Conservation (phyloP, 2,113 vertebrate genomes). For the Orthonyx spaldingii region DNA sequence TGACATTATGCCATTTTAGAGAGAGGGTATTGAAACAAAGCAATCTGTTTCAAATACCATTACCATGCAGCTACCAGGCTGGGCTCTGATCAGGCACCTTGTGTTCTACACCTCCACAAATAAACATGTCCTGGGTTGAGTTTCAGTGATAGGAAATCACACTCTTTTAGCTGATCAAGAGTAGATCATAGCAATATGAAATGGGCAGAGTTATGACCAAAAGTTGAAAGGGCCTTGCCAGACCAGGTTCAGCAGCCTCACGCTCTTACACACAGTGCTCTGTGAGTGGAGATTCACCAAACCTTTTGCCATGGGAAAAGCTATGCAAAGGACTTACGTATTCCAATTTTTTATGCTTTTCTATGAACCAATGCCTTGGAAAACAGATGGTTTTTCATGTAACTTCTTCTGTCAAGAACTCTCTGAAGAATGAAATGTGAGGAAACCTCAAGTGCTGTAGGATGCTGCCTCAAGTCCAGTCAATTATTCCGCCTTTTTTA, state of each 20-base stretch:
- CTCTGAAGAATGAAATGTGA: not conserved
- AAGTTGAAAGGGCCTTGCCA: not conserved
- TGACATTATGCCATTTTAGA: not conserved
- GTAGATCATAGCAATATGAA: not conserved
- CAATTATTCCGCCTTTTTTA: not conserved
- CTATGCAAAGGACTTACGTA: not conserved
- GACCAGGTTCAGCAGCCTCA: not conserved
- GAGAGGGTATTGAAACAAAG: not conserved
- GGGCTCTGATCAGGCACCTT: not conserved
- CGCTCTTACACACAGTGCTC: not conserved
- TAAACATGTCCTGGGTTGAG: accelerated
- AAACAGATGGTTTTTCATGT: not conserved
- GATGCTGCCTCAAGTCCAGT: not conserved
- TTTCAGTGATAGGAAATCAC: accelerated
- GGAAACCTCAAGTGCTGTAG: not conserved
- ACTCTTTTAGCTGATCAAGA: accelerated
- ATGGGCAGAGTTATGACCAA: not conserved
- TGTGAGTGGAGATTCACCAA: not conserved
- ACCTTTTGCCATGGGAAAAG: not conserved
- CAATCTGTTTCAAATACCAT: not conserved
- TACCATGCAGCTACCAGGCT: not conserved
- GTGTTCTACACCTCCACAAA: not conserved
- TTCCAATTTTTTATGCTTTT: not conserved
- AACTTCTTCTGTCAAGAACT: not conserved
- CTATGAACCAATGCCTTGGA: not conserved